phyloP scores from a whole-genome alignment of 2,797 vertebrate species.

The Lepus oiostolus region DNA sequence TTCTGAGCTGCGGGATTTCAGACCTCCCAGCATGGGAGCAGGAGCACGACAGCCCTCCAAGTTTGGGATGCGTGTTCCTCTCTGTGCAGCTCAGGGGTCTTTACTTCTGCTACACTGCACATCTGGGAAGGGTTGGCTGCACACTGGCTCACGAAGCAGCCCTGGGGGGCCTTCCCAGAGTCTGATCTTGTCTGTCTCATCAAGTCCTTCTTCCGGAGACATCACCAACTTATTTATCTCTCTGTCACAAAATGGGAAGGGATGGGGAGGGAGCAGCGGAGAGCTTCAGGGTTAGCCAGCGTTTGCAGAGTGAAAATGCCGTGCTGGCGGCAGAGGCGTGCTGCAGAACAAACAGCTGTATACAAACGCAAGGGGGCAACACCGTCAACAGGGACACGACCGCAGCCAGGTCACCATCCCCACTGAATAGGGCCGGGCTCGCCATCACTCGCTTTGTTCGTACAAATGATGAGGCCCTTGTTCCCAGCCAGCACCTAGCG shows the following conservation, averaged over 20 bases:
- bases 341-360: neutral
- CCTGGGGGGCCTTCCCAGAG: constrained; percentile 77
- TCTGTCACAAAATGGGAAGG: constrained; percentile 55
- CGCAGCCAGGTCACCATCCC: neutral
- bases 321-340: neutral
- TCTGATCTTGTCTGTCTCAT: constrained; percentile 80
- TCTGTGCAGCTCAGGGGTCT: constrained; percentile 62
- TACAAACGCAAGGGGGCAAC: neutral
- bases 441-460: neutral
- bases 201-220: constrained; percentile 67
- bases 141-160: constrained; percentile 71
- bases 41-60: constrained; percentile 22
- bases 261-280: neutral
- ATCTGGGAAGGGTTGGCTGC: constrained; percentile 77
- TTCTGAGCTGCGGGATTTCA: neutral
- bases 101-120: constrained; percentile 84
- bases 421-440: neutral
- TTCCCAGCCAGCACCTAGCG: neutral
- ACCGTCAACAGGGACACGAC: too few relatives aligned
- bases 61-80: constrained; percentile 53
- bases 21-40: neutral
- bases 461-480: neutral
- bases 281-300: constrained; percentile 67
- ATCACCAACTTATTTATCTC: constrained; percentile 66
- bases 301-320: neutral